phyloP scores from a whole-genome alignment of 2,797 vertebrate genomes.

The Karalla daura region DNA sequence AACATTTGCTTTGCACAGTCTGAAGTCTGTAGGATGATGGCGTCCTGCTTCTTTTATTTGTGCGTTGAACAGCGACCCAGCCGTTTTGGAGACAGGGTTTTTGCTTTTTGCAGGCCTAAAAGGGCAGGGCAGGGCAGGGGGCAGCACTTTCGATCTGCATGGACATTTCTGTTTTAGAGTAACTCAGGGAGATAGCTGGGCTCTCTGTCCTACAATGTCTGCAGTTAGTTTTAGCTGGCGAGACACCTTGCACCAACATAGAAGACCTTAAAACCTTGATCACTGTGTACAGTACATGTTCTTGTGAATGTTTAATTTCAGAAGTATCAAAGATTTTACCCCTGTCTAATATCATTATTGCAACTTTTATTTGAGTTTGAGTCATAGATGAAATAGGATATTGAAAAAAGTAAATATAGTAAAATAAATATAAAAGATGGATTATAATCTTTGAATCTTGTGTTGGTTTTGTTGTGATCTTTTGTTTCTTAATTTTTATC shows the following conservation, averaged over 20 bases:
- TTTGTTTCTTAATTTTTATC: conserved; percentile 76
- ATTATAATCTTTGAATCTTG: conserved; percentile 80
- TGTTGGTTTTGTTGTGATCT: conserved; percentile 85
- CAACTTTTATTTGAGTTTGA: conserved; percentile 69
- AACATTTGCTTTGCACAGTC: too few species aligned
- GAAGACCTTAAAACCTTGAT: conserved; percentile 87
- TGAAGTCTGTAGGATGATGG: too few species aligned
- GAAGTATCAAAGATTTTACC: conserved; percentile 83
- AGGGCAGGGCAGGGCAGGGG: conserved; percentile 51
- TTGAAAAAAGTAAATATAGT: conserved; percentile 56
- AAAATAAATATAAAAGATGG: conserved; percentile 69
- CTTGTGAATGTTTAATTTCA: conserved; percentile 89
- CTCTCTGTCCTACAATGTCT: conserved; percentile 82
- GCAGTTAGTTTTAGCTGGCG: conserved; percentile 75
- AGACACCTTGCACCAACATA: conserved; percentile 81
- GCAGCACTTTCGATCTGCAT: conserved; percentile 58
- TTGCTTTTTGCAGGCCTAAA: conserved; percentile 32
- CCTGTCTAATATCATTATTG: conserved; percentile 76
- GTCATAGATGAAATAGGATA: conserved; percentile 77
- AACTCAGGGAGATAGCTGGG: conserved; percentile 88
- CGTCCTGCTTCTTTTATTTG: too few species aligned
- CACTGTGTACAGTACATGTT: conserved; percentile 89
- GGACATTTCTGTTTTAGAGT: conserved; percentile 67
- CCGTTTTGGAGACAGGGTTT: too few species aligned
- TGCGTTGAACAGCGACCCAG: too few species aligned